Conservation (phyloP, 2,888 invertebrate species). For the Osmoderma eremita region DNA sequence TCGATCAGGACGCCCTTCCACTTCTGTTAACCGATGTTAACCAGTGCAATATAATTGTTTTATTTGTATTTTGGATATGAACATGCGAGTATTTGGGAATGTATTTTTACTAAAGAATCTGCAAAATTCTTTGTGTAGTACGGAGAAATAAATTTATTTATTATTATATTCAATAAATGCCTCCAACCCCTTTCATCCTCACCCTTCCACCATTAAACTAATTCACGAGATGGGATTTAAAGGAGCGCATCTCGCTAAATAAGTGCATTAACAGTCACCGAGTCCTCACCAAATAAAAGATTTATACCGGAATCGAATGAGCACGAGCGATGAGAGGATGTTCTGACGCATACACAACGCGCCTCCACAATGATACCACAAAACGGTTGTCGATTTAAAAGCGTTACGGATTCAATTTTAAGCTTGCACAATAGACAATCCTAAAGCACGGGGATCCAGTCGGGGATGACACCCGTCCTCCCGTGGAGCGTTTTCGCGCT, state of each 20-base stretch:
- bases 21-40: too few species aligned
- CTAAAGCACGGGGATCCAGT: conserved; percentile 53
- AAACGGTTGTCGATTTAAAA: conserved; percentile 52
- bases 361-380: conserved; percentile 43
- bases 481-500: background rate
- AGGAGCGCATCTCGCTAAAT: conserved; percentile 1
- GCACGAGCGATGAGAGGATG: conserved; percentile 17
- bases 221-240: conserved; percentile 21
- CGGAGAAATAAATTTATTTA: background rate
- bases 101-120: too few species aligned
- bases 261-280: conserved; percentile 20
- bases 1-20: too few species aligned
- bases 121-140: too few species aligned
- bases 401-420: conserved; percentile 55
- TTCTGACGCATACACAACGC: background rate
- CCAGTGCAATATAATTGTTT: too few species aligned
- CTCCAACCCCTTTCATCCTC: too few species aligned
- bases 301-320: conserved; percentile 25
- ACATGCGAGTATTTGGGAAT: too few species aligned
- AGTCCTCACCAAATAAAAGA: conserved; percentile 18
- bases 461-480: conserved; percentile 48
- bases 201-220: background rate
- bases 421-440: conserved; percentile 56
- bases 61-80: too few species aligned
- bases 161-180: too few species aligned